Conservation (phyloP, 2,888 invertebrate species). For the Diaprepes abbreviatus region DNA sequence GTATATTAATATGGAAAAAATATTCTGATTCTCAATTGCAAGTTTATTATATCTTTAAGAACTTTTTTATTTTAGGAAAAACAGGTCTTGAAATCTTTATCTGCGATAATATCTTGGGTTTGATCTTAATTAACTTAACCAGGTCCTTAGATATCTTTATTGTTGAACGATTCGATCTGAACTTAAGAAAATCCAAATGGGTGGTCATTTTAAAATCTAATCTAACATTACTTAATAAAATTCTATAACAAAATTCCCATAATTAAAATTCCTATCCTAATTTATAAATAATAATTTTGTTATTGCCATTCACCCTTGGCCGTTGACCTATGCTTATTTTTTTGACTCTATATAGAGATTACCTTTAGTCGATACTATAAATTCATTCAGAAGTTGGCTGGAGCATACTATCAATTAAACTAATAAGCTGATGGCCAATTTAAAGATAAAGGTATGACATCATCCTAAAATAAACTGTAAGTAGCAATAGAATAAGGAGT, state of each 20-base stretch:
- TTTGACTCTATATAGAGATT: background rate
- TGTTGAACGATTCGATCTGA: too few species aligned
- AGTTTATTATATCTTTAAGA: too few species aligned
- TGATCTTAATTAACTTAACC: too few species aligned
- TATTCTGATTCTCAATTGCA: too few species aligned
- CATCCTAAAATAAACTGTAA: background rate
- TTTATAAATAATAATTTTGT: background rate
- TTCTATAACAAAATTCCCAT: background rate
- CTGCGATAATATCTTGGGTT: too few species aligned
- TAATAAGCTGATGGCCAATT: background rate
- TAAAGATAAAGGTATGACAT: slow-evolving; percentile 2
- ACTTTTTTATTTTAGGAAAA: too few species aligned
- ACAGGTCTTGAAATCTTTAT: too few species aligned
- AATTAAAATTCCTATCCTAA: background rate
- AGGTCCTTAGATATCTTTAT: too few species aligned
- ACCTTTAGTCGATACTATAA: slow-evolving; percentile 10
- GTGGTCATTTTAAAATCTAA: background rate
- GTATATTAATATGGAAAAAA: too few species aligned
- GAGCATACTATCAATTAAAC: slow-evolving; percentile 3
- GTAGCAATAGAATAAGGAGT: background rate
- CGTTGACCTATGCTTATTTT: slow-evolving; percentile 5
- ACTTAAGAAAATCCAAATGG: too few species aligned
- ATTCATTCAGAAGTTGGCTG: background rate
- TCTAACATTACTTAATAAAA: background rate
- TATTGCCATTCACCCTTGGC: background rate